Percentiles rank a stretch among this genome's conserved stretches.
phyloP scores from a whole-genome alignment of 2,888 invertebrate genomes.

The Lypha dubia region DNA sequence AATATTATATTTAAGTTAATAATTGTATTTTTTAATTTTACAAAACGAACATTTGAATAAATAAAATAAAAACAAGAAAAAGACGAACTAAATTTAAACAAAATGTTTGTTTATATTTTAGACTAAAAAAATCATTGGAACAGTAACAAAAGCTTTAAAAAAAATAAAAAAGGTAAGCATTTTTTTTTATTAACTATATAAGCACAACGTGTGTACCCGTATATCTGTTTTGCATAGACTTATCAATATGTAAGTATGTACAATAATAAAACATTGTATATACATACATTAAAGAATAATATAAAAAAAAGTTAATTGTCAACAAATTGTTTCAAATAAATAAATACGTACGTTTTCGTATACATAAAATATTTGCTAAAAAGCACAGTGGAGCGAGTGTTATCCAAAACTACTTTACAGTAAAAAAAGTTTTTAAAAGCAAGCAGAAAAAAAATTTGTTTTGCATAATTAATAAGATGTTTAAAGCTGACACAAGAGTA shows the following conservation, averaged over 20 bases:
- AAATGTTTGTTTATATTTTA: slow-evolving; percentile 35
- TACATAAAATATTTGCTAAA: neutral
- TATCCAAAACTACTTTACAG: neutral
- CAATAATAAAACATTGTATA: too few relatives aligned
- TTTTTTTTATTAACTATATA: slow-evolving; percentile 26
- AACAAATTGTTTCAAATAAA: slow-evolving; percentile 44
- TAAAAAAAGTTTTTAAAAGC: too few relatives aligned
- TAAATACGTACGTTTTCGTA: neutral
- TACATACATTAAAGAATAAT: neutral
- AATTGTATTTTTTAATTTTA: slow-evolving; percentile 65
- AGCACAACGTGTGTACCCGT: neutral
- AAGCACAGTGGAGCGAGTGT: slow-evolving; percentile 23
- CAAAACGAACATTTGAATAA: slow-evolving; percentile 77
- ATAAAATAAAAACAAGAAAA: slow-evolving; percentile 75
- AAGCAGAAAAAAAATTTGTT: too few relatives aligned
- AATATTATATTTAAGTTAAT: slow-evolving; percentile 54
- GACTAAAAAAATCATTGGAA: neutral
- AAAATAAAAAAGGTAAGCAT: slow-evolving; percentile 61
- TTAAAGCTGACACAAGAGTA: too few relatives aligned
- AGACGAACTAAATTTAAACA: slow-evolving; percentile 71
- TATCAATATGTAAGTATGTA: neutral
- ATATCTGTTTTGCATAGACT: neutral
- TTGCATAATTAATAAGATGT: too few relatives aligned
- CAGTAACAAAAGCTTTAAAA: neutral
- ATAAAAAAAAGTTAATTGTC: slow-evolving; percentile 48